Evolutionary conservation across 2,797 vertebrate genomes (phyloP).

Genomic region (Loriculus beryllinus): DNA sequence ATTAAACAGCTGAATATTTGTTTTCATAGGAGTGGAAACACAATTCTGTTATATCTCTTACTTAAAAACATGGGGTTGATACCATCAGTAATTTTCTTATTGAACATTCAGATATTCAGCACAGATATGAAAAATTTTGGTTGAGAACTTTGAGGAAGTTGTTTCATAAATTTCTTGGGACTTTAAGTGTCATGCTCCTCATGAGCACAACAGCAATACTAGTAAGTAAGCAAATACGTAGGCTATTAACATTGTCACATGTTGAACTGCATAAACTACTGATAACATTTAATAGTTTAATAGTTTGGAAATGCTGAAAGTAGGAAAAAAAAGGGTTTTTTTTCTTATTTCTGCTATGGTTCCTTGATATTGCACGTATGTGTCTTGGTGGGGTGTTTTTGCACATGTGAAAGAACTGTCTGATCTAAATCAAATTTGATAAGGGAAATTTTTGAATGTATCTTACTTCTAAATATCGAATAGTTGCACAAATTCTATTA

Average conservation of each 20-base stretch:
- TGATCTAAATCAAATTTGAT: neutral
- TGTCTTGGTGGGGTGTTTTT: neutral
- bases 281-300: neutral
- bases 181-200: neutral
- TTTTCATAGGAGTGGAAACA: neutral
- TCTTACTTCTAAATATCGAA: neutral
- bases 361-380: neutral
- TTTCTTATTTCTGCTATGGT: neutral
- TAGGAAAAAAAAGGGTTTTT: neutral
- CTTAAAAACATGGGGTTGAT: neutral
- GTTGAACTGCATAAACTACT: neutral
- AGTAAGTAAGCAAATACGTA: neutral
- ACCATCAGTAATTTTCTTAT: neutral
- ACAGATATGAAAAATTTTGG: neutral
- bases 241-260: neutral
- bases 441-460: neutral
- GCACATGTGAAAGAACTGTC: neutral
- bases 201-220: neutral
- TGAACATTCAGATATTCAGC: neutral
- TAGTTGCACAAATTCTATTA: neutral
- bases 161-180: neutral
- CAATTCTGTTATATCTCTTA: neutral
- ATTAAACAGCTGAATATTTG: neutral
- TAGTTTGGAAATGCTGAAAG: neutral
- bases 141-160: neutral